Percentiles rank a stretch among this genome's conserved stretches.
Conservation (phyloP, 2,113 vertebrate species). For the Dromiciops gliroides region DNA sequence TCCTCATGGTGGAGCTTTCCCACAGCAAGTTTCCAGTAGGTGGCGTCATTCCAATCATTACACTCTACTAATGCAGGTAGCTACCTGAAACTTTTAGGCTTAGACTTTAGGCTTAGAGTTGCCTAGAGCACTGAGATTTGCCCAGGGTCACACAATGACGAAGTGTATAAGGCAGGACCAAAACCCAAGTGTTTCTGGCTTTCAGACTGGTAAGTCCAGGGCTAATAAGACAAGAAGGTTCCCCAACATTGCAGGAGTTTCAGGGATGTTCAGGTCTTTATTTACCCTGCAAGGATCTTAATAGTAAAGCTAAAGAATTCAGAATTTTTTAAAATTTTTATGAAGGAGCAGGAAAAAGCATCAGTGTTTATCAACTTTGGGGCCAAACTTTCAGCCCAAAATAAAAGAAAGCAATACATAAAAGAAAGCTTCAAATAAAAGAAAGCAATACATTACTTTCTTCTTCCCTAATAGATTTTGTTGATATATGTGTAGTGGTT, state of each 20-base stretch:
- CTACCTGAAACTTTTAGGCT: not conserved
- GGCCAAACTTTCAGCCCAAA: constrained; percentile 13
- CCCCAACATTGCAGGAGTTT: not conserved
- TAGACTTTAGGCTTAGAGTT: no score
- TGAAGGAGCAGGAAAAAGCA: no score
- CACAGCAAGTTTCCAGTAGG: no score
- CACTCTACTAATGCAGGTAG: not conserved
- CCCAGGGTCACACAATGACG: not conserved
- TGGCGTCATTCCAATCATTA: no score
- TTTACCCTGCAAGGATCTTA: not conserved
- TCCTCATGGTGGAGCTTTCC: no score
- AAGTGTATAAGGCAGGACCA: not conserved
- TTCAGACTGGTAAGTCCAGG: not conserved
- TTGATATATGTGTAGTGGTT: not conserved
- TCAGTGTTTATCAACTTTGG: not conserved
- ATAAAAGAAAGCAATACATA: no score
- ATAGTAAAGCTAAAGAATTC: not conserved
- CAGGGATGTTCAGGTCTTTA: not conserved
- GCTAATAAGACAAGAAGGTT: not conserved
- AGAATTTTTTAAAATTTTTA: no score
- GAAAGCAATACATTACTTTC: not conserved
- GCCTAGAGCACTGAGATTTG: not conserved
- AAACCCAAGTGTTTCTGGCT: not conserved
- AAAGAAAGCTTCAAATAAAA: constrained; percentile 20
- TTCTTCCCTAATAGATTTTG: not conserved